Evolutionary conservation across 2,888 invertebrate genomes (phyloP).

Genomic region (Artemia sinica): DNA sequence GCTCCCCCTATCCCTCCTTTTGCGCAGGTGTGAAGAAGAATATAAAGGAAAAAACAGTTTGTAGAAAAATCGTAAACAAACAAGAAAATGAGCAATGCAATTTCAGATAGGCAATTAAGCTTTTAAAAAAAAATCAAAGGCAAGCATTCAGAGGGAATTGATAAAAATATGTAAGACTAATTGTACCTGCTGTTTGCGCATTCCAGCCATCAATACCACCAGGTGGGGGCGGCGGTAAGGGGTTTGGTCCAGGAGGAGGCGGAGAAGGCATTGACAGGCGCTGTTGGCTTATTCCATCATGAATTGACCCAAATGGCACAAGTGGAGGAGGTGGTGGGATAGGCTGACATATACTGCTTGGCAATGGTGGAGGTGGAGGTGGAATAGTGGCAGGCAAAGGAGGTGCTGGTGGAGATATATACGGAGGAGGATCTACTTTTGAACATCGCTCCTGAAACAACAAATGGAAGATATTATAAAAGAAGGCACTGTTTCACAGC

Average conservation of each 20-base stretch:
- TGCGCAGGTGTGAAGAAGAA: too few species aligned
- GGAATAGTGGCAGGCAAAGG: conserved; percentile 18
- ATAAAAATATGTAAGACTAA: neutral
- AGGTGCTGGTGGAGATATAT: conserved; percentile 21
- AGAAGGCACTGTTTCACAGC: too few species aligned
- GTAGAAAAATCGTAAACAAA: too few species aligned
- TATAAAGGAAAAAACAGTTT: too few species aligned
- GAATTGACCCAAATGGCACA: neutral
- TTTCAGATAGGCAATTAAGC: too few species aligned
- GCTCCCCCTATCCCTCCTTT: too few species aligned
- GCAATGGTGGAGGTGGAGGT: conserved; percentile 22
- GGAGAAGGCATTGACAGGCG: conserved; percentile 24
- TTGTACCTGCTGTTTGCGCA: conserved; percentile 6
- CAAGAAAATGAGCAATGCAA: too few species aligned
- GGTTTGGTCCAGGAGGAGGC: conserved; percentile 26
- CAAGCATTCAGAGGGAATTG: too few species aligned
- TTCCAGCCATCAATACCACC: conserved; percentile 14
- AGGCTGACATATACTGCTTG: conserved; percentile 21
- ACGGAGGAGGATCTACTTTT: conserved; percentile 14
- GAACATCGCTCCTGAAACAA: neutral
- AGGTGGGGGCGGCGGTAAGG: conserved; percentile 21
- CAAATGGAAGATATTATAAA: too few species aligned
- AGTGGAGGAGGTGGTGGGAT: conserved; percentile 25
- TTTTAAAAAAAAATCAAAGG: too few species aligned
- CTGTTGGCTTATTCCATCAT: neutral